Evolutionary conservation across 2,888 invertebrate species (phyloP).

Genomic region (Taphrorychus bicolor): DNA sequence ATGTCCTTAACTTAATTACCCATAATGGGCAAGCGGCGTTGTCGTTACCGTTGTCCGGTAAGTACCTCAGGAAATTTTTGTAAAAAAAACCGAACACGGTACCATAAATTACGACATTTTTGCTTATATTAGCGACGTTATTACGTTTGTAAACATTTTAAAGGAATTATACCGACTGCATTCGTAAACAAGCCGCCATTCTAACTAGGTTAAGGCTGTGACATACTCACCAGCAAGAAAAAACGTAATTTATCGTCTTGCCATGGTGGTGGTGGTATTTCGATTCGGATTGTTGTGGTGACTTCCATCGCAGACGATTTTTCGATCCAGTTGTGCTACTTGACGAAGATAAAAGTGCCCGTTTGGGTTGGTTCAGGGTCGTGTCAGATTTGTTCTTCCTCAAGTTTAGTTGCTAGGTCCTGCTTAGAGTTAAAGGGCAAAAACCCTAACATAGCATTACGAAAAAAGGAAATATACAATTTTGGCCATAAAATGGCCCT

Average conservation of each 20-base stretch:
- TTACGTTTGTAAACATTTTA: constrained; percentile 40
- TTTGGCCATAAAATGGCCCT: constrained; percentile 4
- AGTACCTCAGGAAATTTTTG: not conserved
- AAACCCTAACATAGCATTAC: no score
- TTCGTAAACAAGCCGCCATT: constrained; percentile 34
- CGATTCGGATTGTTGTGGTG: not conserved
- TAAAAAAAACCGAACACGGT: not conserved
- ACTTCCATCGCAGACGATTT: not conserved
- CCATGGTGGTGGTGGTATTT: constrained; percentile 1
- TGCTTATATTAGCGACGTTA: constrained; percentile 38
- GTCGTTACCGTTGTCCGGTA: not conserved
- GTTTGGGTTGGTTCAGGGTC: no score
- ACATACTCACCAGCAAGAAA: constrained; percentile 30
- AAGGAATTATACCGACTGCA: constrained; percentile 37
- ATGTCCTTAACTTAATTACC: not conserved
- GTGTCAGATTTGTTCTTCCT: no score
- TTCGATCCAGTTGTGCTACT: no score
- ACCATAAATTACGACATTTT: constrained; percentile 38
- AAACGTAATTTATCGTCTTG: constrained; percentile 16
- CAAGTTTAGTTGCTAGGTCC: no score
- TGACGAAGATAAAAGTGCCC: no score
- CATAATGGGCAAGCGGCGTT: not conserved
- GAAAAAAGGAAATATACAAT: constrained; percentile 11
- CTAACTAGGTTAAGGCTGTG: constrained; percentile 39
- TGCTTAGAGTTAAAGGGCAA: not conserved